Percentiles rank a stretch among this genome's conserved stretches.
These are phyloP conservation scores for Vombatus ursinus DNA, from an alignment of 2,113 vertebrate species.

Conservation along the genomic window DNA sequence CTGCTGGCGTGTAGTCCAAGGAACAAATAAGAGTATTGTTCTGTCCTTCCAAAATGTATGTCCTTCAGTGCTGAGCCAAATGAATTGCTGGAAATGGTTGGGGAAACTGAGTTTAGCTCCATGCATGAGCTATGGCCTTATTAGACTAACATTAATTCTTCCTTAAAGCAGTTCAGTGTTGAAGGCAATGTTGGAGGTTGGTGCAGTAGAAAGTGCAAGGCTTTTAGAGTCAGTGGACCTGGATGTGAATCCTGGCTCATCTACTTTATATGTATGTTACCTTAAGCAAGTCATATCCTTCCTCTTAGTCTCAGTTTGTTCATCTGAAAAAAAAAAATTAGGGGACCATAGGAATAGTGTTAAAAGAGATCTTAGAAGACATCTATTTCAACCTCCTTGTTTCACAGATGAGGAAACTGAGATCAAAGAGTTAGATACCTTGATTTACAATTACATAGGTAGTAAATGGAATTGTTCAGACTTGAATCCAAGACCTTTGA, in stretches of 20 bases:
- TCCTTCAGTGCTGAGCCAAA: background rate
- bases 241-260: background rate
- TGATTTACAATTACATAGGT: background rate
- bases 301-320: background rate
- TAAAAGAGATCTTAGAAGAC: background rate
- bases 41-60: background rate
- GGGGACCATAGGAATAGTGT: background rate
- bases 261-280: background rate
- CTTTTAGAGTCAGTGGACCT: background rate
- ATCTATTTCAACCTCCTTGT: background rate
- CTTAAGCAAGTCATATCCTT: background rate
- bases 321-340: background rate
- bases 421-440: background rate
- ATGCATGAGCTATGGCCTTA: background rate
- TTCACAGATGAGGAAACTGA: background rate
- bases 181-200: background rate
- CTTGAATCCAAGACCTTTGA: background rate
- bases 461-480: background rate
- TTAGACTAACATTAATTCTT: background rate
- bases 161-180: background rate
- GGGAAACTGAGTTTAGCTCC: background rate
- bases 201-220: background rate
- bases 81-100: background rate
- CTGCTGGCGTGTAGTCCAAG: background rate
- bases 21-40: background rate